Conservation (phyloP, 2,113 vertebrate genomes). For the Phalacrocorax carbo region DNA sequence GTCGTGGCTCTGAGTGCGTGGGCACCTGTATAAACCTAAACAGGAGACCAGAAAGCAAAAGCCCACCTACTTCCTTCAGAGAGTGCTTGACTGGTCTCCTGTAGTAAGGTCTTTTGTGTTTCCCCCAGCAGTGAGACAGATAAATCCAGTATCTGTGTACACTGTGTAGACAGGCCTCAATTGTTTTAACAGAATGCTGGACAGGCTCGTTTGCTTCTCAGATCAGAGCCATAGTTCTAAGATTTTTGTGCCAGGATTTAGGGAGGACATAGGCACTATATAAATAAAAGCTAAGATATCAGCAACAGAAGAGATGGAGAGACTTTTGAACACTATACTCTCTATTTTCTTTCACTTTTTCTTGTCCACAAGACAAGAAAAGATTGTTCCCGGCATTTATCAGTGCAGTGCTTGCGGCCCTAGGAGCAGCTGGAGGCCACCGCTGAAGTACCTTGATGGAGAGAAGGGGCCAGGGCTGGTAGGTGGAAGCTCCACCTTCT, state of each 20-base stretch:
- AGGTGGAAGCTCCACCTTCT: neutral
- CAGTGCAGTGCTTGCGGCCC: neutral
- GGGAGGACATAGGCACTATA: neutral
- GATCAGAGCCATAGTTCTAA: neutral
- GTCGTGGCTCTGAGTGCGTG: neutral
- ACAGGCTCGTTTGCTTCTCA: neutral
- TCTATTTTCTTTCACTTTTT: neutral
- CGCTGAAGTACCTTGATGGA: fast-evolving
- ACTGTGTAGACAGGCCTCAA: neutral
- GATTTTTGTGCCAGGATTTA: neutral
- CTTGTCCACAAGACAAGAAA: neutral
- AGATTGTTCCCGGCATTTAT: neutral
- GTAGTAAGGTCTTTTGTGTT: neutral
- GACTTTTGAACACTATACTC: neutral
- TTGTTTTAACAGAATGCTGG: neutral
- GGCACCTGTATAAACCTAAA: neutral
- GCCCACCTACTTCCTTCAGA: neutral
- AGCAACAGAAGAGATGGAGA: neutral
- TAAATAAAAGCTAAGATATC: neutral
- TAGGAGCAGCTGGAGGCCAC: neutral
- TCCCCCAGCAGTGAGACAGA: neutral
- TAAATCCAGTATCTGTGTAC: neutral
- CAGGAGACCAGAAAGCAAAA: neutral
- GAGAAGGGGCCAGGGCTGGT: neutral
- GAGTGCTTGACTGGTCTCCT: neutral